Percentiles rank a stretch among this genome's conserved stretches.
Evolutionary conservation across 1,140 invertebrate genomes (phyloP).

Genomic region (Bombus superbus): DNA sequence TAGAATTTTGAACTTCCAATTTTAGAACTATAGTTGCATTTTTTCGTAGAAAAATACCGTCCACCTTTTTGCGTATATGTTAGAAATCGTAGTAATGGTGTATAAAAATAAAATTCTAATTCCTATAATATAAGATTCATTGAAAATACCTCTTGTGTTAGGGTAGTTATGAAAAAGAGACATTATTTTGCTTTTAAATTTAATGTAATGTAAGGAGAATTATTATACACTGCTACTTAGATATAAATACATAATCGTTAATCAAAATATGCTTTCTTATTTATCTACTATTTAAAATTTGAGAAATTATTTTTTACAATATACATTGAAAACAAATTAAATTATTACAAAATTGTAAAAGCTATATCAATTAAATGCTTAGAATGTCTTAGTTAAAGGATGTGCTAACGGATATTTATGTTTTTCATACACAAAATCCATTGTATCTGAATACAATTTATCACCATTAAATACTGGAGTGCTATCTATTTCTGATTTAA

Average conservation of each 20-base stretch:
- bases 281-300: neutral
- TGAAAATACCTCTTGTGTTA: slow-evolving; percentile 23
- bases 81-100: slow-evolving; percentile 46
- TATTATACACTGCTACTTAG: slow-evolving; percentile 54
- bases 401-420: slow-evolving; percentile 86
- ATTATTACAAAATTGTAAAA: neutral
- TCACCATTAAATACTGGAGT: slow-evolving; percentile 79
- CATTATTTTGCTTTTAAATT: slow-evolving; percentile 55
- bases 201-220: slow-evolving; percentile 54
- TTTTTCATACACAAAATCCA: slow-evolving; percentile 82
- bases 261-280: slow-evolving; percentile 24
- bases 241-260: slow-evolving; percentile 59
- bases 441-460: slow-evolving; percentile 75
- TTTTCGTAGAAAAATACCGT: slow-evolving; percentile 74
- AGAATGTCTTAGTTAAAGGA: slow-evolving; percentile 85
- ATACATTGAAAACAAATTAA: neutral
- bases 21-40: slow-evolving; percentile 53
- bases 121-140: slow-evolving; percentile 30
- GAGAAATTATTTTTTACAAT: neutral
- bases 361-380: slow-evolving; percentile 19
- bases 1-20: slow-evolving; percentile 59
- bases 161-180: slow-evolving; percentile 25
- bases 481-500: slow-evolving; percentile 74
- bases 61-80: slow-evolving; percentile 73
- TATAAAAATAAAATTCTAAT: slow-evolving; percentile 32